These are phyloP conservation scores for Hartigia nigra DNA, from an alignment of 2,888 invertebrate genomes.

Conservation along the genomic window DNA sequence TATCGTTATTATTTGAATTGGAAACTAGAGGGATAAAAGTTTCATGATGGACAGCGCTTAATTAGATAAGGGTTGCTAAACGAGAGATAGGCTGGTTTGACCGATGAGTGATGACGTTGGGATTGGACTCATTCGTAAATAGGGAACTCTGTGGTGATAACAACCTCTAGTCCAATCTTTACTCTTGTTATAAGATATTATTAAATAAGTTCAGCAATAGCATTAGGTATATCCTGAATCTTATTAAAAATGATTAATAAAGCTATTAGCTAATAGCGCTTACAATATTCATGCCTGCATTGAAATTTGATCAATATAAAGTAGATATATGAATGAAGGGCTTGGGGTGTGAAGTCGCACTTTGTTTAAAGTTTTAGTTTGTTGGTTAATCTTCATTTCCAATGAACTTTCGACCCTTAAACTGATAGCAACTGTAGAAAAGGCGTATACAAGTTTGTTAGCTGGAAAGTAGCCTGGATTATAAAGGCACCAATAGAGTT, in stretches of 20 bases:
- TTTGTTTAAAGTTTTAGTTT: neutral
- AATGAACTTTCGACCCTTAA: neutral
- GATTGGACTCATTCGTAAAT: neutral
- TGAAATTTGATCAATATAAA: neutral
- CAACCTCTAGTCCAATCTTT: neutral
- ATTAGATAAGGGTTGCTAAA: neutral
- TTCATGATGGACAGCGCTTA: constrained; percentile 3
- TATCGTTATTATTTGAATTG: neutral
- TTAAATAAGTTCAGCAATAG: neutral
- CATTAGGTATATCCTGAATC: neutral
- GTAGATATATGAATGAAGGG: no score
- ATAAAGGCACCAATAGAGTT: neutral
- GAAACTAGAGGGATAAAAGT: neutral
- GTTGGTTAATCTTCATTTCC: neutral
- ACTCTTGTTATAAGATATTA: neutral
- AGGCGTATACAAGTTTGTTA: neutral
- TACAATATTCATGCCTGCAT: neutral
- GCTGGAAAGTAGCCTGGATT: neutral
- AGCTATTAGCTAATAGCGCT: neutral
- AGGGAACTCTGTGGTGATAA: neutral
- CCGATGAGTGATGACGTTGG: constrained; percentile 2
- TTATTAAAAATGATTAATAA: neutral
- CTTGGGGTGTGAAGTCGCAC: no score
- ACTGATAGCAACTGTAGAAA: neutral
- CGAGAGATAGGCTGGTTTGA: constrained; percentile 6